Percentiles rank a stretch among this genome's conserved stretches.
Evolutionary conservation across 2,888 invertebrate genomes (phyloP).

Genomic region (Neoitamus cyanurus): DNA sequence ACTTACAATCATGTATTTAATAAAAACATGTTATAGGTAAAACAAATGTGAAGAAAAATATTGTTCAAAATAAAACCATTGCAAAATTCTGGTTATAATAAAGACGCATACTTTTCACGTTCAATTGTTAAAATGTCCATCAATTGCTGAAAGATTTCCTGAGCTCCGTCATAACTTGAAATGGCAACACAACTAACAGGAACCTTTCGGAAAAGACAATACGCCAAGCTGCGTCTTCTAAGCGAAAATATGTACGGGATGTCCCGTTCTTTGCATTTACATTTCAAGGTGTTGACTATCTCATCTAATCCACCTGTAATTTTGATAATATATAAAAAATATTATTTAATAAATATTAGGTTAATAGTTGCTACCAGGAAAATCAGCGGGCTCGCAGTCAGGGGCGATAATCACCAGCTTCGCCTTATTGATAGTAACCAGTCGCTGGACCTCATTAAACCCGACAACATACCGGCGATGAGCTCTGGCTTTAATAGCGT

Average conservation of each 20-base stretch:
- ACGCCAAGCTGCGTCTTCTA: slow-evolving; percentile 69
- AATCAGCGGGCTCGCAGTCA: slow-evolving; percentile 68
- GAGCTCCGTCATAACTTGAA: slow-evolving; percentile 73
- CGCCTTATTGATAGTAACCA: slow-evolving; percentile 70
- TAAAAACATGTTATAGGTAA: too few relatives aligned
- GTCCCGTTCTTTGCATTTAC: slow-evolving; percentile 67
- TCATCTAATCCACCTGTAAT: slow-evolving; percentile 71
- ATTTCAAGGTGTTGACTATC: slow-evolving; percentile 68
- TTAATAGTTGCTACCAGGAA: slow-evolving; percentile 56
- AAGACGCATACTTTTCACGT: slow-evolving; percentile 50
- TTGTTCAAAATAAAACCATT: too few relatives aligned
- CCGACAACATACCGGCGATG: slow-evolving; percentile 73
- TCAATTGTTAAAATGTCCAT: slow-evolving; percentile 56
- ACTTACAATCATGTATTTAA: too few relatives aligned
- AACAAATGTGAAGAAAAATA: too few relatives aligned
- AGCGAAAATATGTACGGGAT: slow-evolving; percentile 73
- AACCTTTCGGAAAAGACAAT: slow-evolving; percentile 70
- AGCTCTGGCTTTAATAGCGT: slow-evolving; percentile 70
- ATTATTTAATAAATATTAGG: not conserved
- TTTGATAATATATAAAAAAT: not conserved
- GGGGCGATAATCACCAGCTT: slow-evolving; percentile 73
- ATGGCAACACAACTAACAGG: slow-evolving; percentile 73
- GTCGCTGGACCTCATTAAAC: slow-evolving; percentile 72
- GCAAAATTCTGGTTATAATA: not conserved
- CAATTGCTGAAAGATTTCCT: slow-evolving; percentile 63